Base-by-base conservation (phyloP, 2,888 invertebrate species). In the Acrobeloides nanus region DNA sequence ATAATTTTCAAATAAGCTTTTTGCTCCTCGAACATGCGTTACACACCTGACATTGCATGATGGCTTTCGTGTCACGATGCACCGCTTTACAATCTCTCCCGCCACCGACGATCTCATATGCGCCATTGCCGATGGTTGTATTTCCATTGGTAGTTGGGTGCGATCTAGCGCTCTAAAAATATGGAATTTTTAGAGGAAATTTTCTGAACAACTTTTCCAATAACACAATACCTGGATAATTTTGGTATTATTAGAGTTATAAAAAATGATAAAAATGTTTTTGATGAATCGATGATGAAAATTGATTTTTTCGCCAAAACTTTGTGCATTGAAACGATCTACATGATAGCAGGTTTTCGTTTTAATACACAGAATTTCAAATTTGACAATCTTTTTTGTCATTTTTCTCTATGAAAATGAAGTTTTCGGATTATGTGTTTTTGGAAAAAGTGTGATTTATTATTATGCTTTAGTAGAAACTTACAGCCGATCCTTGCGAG, bases 31-130 rank as follows among this genome's bases (percentile, higher is more conserved):
- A 29, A 52, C 23, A 43, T 38, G 25, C 20, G 21, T 44, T 44
- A n/a, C 34, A 17, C 20, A 48, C 48, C 32, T 51, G 57, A 26
- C 55, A 55, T 35, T 55, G 52, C 37, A 38, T 42, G n/a, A 55
- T 29, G 18, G 50, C 42, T 20, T 59, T 37, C n/a, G 40, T 46
- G 41, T 12, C 38, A 4, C 57, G 17, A 25, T 55, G 32, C 17
- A 55, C 57, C 18, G 58, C 55, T 17, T 55, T 38, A 32, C 55
- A 55, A 26, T 59, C 57, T 2, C 44, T 23, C n/a, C 57, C 55
- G 35, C 43, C 46, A 21, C 55, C 55, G 20, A 55, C 51, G 17
- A 48, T 18, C 27, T 51, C 51, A 21, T 29, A 51, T 31, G 21
- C 27, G 21, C 51, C 51, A 18, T 55, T 37, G 21, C 27, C 52